phyloP scores from a whole-genome alignment of 1,140 invertebrate genomes.

The Tenebrio molitor region DNA sequence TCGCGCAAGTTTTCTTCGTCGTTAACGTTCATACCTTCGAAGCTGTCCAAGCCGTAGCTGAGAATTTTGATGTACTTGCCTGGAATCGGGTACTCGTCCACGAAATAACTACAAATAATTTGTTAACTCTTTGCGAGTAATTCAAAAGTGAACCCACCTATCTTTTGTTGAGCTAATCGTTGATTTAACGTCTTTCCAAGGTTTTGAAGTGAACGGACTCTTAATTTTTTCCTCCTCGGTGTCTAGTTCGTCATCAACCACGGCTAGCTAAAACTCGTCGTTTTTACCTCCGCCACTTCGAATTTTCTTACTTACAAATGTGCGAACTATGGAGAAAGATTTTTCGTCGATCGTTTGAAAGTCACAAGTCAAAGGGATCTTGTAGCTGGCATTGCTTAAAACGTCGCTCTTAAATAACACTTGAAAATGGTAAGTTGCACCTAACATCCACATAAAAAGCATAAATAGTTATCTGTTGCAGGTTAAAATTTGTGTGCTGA shows the following conservation, averaged over 20 bases:
- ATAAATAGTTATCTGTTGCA: neutral
- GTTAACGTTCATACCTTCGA: neutral
- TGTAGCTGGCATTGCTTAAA: slow-evolving; percentile 1
- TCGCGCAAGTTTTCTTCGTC: slow-evolving; percentile 7
- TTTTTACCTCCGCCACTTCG: neutral
- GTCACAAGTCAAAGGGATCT: slow-evolving; percentile 9
- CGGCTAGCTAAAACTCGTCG: slow-evolving; percentile 22
- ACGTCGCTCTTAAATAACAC: neutral
- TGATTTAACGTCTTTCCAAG: slow-evolving; percentile 41
- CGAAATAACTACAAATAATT: neutral
- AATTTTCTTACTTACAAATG: slow-evolving; percentile 18
- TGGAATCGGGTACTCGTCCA: slow-evolving; percentile 24
- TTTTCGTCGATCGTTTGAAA: slow-evolving; percentile 7
- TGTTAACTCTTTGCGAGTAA: neutral
- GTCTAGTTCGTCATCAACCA: neutral
- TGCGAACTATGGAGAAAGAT: neutral
- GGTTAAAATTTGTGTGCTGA: too few relatives aligned
- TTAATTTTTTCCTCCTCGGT: slow-evolving; percentile 18
- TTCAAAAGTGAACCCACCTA: neutral
- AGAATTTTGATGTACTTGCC: neutral
- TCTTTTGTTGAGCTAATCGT: neutral
- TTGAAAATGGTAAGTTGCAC: neutral
- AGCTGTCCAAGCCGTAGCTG: neutral
- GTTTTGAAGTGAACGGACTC: slow-evolving; percentile 51
- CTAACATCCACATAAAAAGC: neutral